Evolutionary conservation across 1,140 invertebrate species (phyloP).

Genomic region (Drosophila sucinea): DNA sequence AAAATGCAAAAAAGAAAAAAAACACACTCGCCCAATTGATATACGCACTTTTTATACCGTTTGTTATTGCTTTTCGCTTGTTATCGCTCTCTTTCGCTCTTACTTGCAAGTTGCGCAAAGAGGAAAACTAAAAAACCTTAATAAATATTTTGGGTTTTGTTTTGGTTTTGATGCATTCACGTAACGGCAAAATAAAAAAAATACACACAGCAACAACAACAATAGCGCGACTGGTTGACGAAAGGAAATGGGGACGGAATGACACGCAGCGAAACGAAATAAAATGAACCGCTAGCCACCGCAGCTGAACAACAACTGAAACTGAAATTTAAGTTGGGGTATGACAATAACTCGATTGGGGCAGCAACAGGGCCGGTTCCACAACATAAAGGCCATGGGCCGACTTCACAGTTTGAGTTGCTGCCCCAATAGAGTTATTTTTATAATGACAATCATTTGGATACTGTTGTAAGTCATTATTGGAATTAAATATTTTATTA

Average conservation of each 20-base stretch:
- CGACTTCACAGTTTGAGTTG: too few relatives aligned
- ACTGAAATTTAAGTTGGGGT: constrained; percentile 6
- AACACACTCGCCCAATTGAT: constrained; percentile 21
- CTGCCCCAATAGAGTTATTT: too few relatives aligned
- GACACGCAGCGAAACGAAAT: background rate
- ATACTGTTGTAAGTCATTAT: too few relatives aligned
- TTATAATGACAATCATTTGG: too few relatives aligned
- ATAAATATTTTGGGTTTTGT: constrained; percentile 18
- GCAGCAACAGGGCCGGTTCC: background rate
- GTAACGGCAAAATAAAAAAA: constrained; percentile 41
- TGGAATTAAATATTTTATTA: too few relatives aligned
- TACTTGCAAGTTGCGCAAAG: constrained; percentile 61
- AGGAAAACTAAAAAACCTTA: constrained; percentile 18
- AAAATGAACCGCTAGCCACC: constrained; percentile 46
- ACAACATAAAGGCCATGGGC: background rate
- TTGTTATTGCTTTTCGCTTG: constrained; percentile 15
- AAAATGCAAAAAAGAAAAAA: constrained; percentile 22
- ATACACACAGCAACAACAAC: constrained; percentile 20
- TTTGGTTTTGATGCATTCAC: constrained; percentile 43
- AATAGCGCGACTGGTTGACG: constrained; percentile 2
- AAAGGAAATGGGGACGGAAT: background rate
- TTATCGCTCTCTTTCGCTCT: constrained; percentile 25
- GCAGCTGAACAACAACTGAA: constrained; percentile 65
- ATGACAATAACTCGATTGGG: constrained; percentile 3
- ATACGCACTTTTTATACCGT: constrained; percentile 57